Evolutionary conservation across 1,140 invertebrate species (phyloP).

Genomic region (Zaprionus tsacasi): DNA sequence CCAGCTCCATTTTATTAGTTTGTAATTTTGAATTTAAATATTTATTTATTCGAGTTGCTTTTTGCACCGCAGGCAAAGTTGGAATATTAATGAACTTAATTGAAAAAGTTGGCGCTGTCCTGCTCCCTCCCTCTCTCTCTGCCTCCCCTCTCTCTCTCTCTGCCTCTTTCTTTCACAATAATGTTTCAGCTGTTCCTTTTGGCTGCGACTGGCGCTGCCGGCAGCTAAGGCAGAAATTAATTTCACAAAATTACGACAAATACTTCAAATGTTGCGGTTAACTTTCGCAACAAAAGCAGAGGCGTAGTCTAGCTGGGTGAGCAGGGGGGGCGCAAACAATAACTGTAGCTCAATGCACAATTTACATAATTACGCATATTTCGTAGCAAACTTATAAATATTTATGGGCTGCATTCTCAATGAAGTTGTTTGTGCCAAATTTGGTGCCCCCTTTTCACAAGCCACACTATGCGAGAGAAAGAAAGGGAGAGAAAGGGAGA

Average conservation of each 20-base stretch:
- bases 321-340: not conserved
- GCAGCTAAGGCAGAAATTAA: conserved; percentile 53
- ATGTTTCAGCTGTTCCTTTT: conserved; percentile 19
- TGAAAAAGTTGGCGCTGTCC: conserved; percentile 62
- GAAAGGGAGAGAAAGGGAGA: not conserved
- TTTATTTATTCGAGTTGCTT: conserved; percentile 56
- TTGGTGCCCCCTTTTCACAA: not conserved
- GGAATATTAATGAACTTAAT: conserved; percentile 76
- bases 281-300: conserved; percentile 28
- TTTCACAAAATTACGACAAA: conserved; percentile 67
- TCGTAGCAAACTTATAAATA: conserved; percentile 68
- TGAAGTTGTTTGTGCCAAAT: conserved; percentile 29
- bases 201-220: not conserved
- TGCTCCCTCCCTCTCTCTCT: not conserved
- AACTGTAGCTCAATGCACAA: conserved; percentile 59
- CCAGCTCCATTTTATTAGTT: conserved; percentile 63
- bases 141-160: not conserved
- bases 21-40: conserved; percentile 59
- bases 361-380: conserved; percentile 76
- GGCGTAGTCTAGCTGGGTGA: too few relatives aligned
- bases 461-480: not conserved
- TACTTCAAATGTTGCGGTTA: conserved; percentile 52
- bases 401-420: conserved; percentile 56
- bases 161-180: conserved; percentile 8
- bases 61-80: conserved; percentile 56